Evolutionary conservation across 1,140 invertebrate species (phyloP), one percentile per base, ranked within the genome.

Genomic region (Gryon sp.): DNA sequence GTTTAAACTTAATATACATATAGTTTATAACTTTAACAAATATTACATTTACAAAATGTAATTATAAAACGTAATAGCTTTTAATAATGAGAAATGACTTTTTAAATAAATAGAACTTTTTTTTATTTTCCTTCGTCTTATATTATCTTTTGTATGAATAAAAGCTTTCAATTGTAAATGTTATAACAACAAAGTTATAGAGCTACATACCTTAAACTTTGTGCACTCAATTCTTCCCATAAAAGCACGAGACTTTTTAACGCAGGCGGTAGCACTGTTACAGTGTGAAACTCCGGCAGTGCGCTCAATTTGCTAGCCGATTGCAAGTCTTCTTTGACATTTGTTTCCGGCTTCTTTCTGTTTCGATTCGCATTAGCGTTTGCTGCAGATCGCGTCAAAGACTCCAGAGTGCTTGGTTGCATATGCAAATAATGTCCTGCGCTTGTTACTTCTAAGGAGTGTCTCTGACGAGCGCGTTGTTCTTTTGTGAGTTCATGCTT

Each of bases 201-300:
- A 19, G 3, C 2, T 4, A 52, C 46, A 0, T 11, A 92, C 79
- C 93, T 92, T 0, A 94, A 86, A 76, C 92, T 93, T 78, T 91
- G 92, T 6, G 89, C 84, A 32, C 93, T 93, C n/a, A 98, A 88
- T 69, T 96, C 94, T 82, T 98, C 96, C 97, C 97, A 98, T 4
- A 98, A 88, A 62, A 94, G 92, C 2, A 95, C 93, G 3, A 96
- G 85, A 86, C 93, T 92, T 82, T 96, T 94, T 3, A 98, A 85
- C 0, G 97, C 96, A 0, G 96, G 95, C 2, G 97, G 97, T 30
- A 98, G 82, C 0, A 94, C 93, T 28, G 91, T 92, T 7, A 93
- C 92, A 0, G 93, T 92, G 18, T 92, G 89, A 76, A 90, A 89
- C 40, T 87, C 86, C 41, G 75, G 88, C 43, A 81, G 78, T 20